A percentile compares a stretch with the other conserved stretches of the same genome.
Conservation (phyloP, 2,888 invertebrate species). For the Thereva nobilitata region DNA sequence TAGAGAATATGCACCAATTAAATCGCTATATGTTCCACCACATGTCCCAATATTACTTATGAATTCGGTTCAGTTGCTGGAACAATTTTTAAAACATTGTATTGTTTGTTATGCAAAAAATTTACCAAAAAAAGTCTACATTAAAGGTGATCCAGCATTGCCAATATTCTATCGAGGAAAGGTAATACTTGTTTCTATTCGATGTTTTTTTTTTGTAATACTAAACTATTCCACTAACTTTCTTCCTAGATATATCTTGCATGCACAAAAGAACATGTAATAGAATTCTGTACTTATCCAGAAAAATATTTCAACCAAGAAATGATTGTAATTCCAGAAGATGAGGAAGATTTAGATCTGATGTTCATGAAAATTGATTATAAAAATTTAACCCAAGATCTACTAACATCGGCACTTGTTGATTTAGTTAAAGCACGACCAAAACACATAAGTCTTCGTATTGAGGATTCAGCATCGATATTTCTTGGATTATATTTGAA, state of each 20-base stretch:
- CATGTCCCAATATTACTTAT: conserved; percentile 61
- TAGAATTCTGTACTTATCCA: conserved; percentile 62
- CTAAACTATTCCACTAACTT: neutral
- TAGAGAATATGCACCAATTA: conserved; percentile 55
- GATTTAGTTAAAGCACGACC: conserved; percentile 62
- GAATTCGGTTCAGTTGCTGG: conserved; percentile 54
- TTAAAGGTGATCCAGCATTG: conserved; percentile 59
- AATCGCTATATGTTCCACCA: conserved; percentile 56
- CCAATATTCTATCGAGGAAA: conserved; percentile 60
- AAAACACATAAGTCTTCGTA: conserved; percentile 64
- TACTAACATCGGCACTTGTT: conserved; percentile 63
- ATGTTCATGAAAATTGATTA: conserved; percentile 23
- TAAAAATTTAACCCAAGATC: conserved; percentile 42
- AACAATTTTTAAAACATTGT: conserved; percentile 64
- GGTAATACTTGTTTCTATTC: conserved; percentile 34
- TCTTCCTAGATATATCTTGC: conserved; percentile 61
- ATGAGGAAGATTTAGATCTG: conserved; percentile 10
- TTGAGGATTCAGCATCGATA: conserved; percentile 61
- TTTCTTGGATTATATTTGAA: conserved; percentile 65
- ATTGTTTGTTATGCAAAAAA: conserved; percentile 65
- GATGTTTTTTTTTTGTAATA: neutral
- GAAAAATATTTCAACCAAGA: conserved; percentile 59
- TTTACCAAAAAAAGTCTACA: conserved; percentile 57
- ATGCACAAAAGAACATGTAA: conserved; percentile 60
- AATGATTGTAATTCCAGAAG: conserved; percentile 47